These are phyloP conservation scores for Ameiurus melas DNA, from an alignment of 2,113 vertebrate species.

Conservation along the genomic window DNA sequence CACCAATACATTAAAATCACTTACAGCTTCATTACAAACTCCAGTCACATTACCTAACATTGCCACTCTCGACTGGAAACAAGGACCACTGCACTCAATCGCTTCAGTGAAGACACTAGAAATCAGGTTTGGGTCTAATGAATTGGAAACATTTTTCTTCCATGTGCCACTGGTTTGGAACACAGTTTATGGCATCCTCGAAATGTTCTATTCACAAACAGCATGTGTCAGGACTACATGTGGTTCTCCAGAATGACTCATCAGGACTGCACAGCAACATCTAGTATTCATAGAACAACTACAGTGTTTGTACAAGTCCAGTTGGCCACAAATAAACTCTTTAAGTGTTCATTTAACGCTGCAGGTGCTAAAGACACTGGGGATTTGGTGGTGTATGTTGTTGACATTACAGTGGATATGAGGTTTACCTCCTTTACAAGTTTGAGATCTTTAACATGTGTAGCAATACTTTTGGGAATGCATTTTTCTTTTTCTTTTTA, in stretches of 20 bases:
- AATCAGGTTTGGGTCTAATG: not conserved
- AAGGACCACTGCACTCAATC: not conserved
- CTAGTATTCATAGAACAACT: constrained; percentile 1
- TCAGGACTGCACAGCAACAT: constrained; percentile 2
- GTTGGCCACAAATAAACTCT: not conserved
- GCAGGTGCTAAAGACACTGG: not conserved
- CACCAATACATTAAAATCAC: constrained; percentile 3
- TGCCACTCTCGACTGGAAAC: not conserved
- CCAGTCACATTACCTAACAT: constrained; percentile 2
- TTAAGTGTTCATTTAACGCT: not conserved
- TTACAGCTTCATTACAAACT: constrained; percentile 10
- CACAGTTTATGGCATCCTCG: not conserved
- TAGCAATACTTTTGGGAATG: too few species aligned
- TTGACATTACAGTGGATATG: not conserved
- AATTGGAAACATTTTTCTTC: constrained; percentile 1
- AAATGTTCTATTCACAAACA: not conserved
- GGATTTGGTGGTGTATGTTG: not conserved
- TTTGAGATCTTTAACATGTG: not conserved
- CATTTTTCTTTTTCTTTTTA: not conserved
- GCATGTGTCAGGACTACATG: not conserved
- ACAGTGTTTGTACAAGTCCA: not conserved
- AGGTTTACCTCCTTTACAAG: not conserved
- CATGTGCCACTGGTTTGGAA: not conserved
- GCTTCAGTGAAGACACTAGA: not conserved
- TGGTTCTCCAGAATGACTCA: not conserved